These are phyloP conservation scores for Asbolus verrucosus DNA, from an alignment of 1,140 invertebrate species.

Conservation along the genomic window DNA sequence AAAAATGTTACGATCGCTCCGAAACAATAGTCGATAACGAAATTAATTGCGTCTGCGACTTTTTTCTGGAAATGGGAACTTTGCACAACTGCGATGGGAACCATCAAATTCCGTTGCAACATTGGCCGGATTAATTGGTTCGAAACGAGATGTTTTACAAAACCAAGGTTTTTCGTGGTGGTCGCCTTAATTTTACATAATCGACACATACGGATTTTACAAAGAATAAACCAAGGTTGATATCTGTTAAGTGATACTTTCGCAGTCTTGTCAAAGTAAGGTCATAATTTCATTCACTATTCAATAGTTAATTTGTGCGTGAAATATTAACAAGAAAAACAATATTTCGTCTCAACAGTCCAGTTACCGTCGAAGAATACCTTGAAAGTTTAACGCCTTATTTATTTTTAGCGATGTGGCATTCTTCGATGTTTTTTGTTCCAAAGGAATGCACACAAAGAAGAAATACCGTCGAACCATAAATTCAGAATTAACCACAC, in stretches of 20 bases:
- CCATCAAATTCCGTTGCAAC: conserved; percentile 4
- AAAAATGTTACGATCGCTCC: background rate
- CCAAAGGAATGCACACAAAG: conserved; percentile 25
- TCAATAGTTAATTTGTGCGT: background rate
- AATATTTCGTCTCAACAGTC: background rate
- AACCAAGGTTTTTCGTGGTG: conserved; percentile 29
- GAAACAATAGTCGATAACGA: background rate
- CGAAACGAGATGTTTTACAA: background rate
- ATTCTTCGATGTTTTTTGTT: conserved; percentile 3
- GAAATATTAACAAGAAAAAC: too few relatives aligned
- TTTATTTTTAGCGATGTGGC: conserved; percentile 36
- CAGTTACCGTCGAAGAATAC: conserved; percentile 39
- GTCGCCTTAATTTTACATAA: conserved; percentile 24
- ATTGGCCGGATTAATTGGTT: background rate
- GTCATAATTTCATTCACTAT: conserved; percentile 34
- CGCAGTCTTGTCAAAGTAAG: conserved; percentile 26
- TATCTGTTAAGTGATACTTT: conserved; percentile 14
- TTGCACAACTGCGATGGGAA: background rate
- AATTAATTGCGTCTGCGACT: too few relatives aligned
- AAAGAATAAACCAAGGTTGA: conserved; percentile 24
- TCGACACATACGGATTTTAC: conserved; percentile 10
- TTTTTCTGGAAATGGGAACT: too few relatives aligned
- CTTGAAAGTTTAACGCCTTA: conserved; percentile 50
- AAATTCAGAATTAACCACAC: too few relatives aligned
- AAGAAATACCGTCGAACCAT: conserved; percentile 14